phyloP scores from a whole-genome alignment of 2,797 vertebrate species.

The Spinibarbus caldwelli region DNA sequence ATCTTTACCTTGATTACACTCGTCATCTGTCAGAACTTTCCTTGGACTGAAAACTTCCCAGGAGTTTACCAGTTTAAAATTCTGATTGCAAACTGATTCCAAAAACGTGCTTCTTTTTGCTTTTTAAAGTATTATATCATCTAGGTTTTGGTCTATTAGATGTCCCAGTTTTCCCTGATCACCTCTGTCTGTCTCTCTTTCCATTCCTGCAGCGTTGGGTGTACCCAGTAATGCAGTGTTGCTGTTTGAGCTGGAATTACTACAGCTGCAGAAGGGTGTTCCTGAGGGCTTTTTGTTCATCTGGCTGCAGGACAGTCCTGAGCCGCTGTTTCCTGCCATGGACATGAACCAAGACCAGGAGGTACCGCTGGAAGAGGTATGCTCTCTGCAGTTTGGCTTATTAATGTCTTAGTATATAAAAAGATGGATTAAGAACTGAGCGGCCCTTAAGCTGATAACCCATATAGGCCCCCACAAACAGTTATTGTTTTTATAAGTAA shows the following conservation, averaged over 20 bases:
- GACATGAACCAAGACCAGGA: conserved; percentile 87
- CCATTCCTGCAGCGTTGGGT: conserved; percentile 75
- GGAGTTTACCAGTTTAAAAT: background rate
- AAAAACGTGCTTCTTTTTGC: no score
- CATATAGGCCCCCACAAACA: no score
- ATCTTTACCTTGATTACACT: background rate
- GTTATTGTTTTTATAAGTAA: no score
- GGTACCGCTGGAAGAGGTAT: conserved; percentile 86
- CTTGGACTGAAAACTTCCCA: background rate
- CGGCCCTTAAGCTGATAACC: no score
- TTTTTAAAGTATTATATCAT: background rate
- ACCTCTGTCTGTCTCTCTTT: background rate
- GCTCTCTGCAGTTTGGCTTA: background rate
- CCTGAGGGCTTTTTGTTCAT: conserved; percentile 92
- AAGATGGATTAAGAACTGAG: no score
- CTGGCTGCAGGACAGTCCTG: conserved; percentile 86
- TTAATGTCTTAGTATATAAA: no score
- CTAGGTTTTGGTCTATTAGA: background rate
- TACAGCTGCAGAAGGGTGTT: conserved; percentile 86
- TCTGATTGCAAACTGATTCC: no score
- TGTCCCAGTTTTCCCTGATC: background rate
- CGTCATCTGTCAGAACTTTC: background rate
- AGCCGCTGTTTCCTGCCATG: conserved; percentile 87
- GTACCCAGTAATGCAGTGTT: conserved; percentile 92
- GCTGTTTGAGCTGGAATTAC: conserved; percentile 89